A percentile compares a stretch with the other conserved stretches of the same genome.
Conservation (phyloP, 2,113 vertebrate genomes). For the Isichthys henryi region DNA sequence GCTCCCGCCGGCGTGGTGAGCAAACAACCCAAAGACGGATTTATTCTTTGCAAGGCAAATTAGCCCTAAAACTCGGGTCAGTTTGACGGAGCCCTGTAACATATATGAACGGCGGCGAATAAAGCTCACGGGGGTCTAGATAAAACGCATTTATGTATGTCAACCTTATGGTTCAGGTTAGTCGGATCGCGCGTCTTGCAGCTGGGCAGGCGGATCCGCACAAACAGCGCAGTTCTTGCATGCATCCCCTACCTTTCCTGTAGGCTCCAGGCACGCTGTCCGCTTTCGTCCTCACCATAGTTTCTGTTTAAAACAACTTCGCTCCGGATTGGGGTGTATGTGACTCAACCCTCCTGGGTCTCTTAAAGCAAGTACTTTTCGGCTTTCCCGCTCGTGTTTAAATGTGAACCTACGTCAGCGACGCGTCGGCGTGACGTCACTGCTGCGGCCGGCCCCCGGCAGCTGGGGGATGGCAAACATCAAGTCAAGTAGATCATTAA, state of each 20-base stretch:
- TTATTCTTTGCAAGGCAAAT: neutral
- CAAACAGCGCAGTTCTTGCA: neutral
- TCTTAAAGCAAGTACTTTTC: neutral
- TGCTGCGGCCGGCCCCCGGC: neutral
- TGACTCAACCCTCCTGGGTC: neutral
- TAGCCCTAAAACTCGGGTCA: neutral
- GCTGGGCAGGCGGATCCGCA: neutral
- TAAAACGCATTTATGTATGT: neutral
- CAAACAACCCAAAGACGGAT: neutral
- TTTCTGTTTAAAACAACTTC: neutral
- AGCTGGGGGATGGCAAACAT: neutral
- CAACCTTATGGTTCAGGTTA: neutral
- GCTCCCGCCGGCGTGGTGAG: neutral
- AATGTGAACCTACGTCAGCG: neutral
- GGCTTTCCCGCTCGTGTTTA: constrained; percentile 20
- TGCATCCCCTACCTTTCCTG: constrained; percentile 21
- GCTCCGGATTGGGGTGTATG: neutral
- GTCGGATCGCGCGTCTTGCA: neutral
- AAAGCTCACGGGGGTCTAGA: neutral
- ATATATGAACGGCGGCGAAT: neutral
- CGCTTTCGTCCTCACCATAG: constrained; percentile 26
- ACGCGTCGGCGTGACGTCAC: constrained; percentile 3
- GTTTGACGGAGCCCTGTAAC: neutral
- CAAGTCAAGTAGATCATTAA: too few relatives aligned
- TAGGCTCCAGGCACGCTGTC: constrained; percentile 20